phyloP scores from a whole-genome alignment of 2,797 vertebrate species.

The Sphaeramia orbicularis region DNA sequence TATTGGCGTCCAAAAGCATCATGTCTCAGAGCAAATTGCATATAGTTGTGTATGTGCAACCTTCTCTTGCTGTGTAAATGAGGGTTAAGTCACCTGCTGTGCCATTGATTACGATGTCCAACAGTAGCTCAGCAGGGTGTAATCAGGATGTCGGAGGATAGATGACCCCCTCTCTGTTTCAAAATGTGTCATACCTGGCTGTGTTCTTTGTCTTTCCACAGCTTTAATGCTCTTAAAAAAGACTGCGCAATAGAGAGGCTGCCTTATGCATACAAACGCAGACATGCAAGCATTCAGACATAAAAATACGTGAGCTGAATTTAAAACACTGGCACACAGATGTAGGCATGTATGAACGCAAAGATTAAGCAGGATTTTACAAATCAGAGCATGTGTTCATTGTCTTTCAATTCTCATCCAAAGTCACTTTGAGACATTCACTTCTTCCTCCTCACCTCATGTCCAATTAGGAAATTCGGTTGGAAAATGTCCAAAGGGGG shows the following conservation, averaged over 20 bases:
- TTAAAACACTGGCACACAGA: constrained; percentile 19
- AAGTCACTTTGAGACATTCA: constrained; percentile 41
- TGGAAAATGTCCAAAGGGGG: constrained; percentile 58
- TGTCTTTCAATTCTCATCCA: constrained; percentile 33
- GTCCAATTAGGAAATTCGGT: constrained; percentile 49
- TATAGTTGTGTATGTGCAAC: constrained; percentile 30
- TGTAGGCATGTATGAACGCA: constrained; percentile 4
- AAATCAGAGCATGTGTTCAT: constrained; percentile 40
- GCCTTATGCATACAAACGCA: constrained; percentile 52
- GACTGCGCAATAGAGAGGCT: constrained; percentile 35
- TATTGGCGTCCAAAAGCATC: constrained; percentile 55
- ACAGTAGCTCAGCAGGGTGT: constrained; percentile 51
- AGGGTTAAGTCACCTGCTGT: constrained; percentile 73
- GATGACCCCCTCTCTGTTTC: constrained; percentile 37
- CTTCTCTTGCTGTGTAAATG: constrained; percentile 57
- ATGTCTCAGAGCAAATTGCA: constrained; percentile 44
- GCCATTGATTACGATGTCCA: constrained; percentile 73
- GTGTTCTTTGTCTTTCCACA: constrained; percentile 54
- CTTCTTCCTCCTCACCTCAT: neutral
- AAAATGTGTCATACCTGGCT: constrained; percentile 40
- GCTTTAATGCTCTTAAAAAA: constrained; percentile 47
- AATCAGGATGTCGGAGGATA: constrained; percentile 59
- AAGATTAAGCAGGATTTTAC: constrained; percentile 6
- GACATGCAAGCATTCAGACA: constrained; percentile 43
- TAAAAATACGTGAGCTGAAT: constrained; percentile 54